phyloP scores from a whole-genome alignment of 1,140 invertebrate genomes.

The Danaus plexippus region DNA sequence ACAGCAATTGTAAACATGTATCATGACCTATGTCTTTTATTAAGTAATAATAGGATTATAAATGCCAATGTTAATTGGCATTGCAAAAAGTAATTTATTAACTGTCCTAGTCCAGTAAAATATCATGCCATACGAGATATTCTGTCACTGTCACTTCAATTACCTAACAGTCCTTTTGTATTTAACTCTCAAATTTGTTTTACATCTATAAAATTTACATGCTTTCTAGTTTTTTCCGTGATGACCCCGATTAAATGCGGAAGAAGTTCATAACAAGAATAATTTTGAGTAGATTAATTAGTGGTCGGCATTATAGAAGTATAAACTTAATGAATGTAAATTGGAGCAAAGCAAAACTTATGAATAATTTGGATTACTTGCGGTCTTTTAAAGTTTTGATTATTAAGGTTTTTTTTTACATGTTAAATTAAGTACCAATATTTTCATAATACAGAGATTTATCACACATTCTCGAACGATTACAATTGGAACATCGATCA shows the following conservation, averaged over 20 bases:
- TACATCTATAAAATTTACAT: no score
- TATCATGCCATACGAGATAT: no score
- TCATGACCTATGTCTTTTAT: conserved; percentile 40
- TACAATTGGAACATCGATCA: conserved; percentile 41
- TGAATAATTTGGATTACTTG: no score
- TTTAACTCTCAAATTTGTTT: no score
- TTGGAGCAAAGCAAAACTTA: conserved; percentile 11
- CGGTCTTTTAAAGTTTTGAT: no score
- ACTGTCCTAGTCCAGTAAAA: conserved; percentile 6
- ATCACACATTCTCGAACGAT: no score
- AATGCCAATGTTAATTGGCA: conserved; percentile 57
- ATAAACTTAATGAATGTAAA: conserved; percentile 18
- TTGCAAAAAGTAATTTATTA: conserved; percentile 36
- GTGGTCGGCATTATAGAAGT: conserved; percentile 7
- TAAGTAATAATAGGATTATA: conserved; percentile 47
- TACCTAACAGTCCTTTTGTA: no score
- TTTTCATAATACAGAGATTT: conserved; percentile 8
- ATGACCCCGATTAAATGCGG: conserved; percentile 12
- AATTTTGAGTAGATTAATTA: conserved; percentile 13
- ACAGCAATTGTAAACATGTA: conserved; percentile 30
- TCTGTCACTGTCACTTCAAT: no score
- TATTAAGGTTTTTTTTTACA: no score
- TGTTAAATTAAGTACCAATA: conserved; percentile 12
- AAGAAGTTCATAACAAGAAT: conserved; percentile 16
- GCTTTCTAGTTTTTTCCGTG: no score